Base-by-base conservation (phyloP, 2,888 invertebrate genomes). In the Hetaerina titia region DNA sequence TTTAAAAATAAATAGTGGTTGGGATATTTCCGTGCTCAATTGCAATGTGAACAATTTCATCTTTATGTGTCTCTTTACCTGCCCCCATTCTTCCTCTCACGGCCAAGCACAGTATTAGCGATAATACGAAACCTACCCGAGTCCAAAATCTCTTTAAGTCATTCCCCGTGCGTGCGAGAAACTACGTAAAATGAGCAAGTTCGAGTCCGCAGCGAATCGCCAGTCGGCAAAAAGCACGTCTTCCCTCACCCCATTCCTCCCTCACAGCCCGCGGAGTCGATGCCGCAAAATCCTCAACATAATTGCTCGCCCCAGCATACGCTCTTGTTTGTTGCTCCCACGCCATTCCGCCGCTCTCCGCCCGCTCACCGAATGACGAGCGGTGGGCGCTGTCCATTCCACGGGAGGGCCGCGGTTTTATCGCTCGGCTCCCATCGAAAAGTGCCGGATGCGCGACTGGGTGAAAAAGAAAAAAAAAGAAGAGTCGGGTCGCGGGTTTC, bases 351-450 rank as follows among this genome's bases (percentile, higher is more conserved):
- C 13, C 25, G 81, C 81, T 7, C 81, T 31, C 81, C 81, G 81
- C 8, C 45, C 31, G 81, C 81, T 81, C 25, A 31, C 81, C 81
- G 2, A 25, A 81, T 81, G 81, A 81, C 81, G 81, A 81, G 81
- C 19, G 13, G 31, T 25, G 81, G 81, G n/a, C 81, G 81, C 25
- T 81, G 81, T 13, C 81, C 81, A 22, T 81, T 22, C 81, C 45
- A 11, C 25, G 31, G 15, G 81, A 81, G 81, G 13, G 25, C 6
- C 81, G 81, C 69, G 81, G 25, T 9, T 81, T 81, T 81, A 81
- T 81, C 81, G 81, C 81, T 25, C 13, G 81, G 81, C 31, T 81
- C 13, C 81, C 81, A 81, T 81, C 81, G 81, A 25, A 81, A 81
- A 81, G 22, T 11, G 81, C 81, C 81, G 81, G 81, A 81, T 81